Base-by-base conservation (phyloP, 1,140 invertebrate species). In the Drosophila teissieri region DNA sequence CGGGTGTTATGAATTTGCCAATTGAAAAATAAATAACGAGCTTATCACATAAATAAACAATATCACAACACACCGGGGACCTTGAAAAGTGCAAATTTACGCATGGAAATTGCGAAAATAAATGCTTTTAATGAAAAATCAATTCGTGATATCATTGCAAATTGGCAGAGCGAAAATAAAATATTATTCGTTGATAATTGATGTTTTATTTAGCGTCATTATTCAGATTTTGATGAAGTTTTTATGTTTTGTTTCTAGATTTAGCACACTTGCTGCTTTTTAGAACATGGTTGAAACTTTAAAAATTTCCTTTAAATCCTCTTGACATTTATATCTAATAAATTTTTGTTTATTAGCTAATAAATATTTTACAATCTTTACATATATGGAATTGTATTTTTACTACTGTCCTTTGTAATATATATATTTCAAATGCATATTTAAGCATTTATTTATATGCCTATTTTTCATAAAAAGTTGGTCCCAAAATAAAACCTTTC, bases 1-100 rank as follows among this genome's bases (percentile, higher is more conserved):
- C 4, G 40, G 5, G 54, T 6, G 39, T 27, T n/a, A 31, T 22
- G 8, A 8, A n/a, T n/a, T 42, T 40, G 10, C 10, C 40, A 62
- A 48, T 56, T 42, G 67, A 15, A 22, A 68, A 48, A 69, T 31
- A 56, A 22, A 56, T 14, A 56, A 24, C 17, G 15, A 42, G 61
- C 48, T 52, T 34, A 24, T 22, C 39, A 11, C 37, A 51, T 48
- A 36, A 64, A 63, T 34, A 14, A 42, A 42, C 17, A 51, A 8
- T 51, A 68, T 52, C 31, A 64, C 31, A 64, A 65, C 36, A 63
- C 15, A 17, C 51, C n/a, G 22, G 7, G 36, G 48, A 37, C 37
- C 36, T 64, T 52, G 27, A 44, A 51, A 62, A 19, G 51, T 36
- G 24, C 1, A 5, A 51, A 22, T 65, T 2, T 36, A 53, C 17